These are phyloP conservation scores for Orthonyx spaldingii DNA, from an alignment of 2,113 vertebrate species.

Conservation along the genomic window DNA sequence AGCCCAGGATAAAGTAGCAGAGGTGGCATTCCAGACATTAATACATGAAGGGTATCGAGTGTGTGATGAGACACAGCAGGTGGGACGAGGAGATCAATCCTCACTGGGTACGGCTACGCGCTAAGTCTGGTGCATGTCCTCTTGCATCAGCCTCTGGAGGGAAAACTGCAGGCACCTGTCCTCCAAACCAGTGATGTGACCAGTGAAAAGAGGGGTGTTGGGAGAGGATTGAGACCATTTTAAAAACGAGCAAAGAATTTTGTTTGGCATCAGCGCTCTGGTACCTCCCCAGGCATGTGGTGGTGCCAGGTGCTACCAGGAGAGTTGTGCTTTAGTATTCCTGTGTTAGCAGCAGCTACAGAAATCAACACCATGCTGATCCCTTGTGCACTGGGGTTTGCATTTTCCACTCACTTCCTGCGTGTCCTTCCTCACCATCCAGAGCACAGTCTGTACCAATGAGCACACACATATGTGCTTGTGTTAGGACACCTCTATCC, in stretches of 20 bases:
- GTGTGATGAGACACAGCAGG: slow-evolving; percentile 37
- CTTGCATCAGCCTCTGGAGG: background rate
- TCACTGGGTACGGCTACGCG: background rate
- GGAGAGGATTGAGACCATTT: background rate
- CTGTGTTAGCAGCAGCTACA: background rate
- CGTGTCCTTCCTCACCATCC: background rate
- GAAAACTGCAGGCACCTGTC: background rate
- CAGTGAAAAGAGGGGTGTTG: background rate
- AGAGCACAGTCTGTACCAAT: background rate
- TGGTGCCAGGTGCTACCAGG: background rate
- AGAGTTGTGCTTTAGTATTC: background rate
- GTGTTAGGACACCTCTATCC: background rate
- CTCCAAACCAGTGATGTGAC: background rate
- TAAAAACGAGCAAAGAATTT: background rate
- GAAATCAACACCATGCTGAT: background rate
- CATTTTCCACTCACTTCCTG: background rate
- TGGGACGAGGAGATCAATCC: background rate
- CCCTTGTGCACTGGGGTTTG: background rate
- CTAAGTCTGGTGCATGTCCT: background rate
- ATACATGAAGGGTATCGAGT: background rate
- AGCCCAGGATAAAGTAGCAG: slow-evolving; percentile 18
- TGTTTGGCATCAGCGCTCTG: background rate
- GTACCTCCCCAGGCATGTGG: background rate
- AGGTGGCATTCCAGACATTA: background rate
- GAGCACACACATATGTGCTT: fast-evolving